Base-by-base conservation (phyloP, 2,888 invertebrate species). In the Xylota sylvarum region DNA sequence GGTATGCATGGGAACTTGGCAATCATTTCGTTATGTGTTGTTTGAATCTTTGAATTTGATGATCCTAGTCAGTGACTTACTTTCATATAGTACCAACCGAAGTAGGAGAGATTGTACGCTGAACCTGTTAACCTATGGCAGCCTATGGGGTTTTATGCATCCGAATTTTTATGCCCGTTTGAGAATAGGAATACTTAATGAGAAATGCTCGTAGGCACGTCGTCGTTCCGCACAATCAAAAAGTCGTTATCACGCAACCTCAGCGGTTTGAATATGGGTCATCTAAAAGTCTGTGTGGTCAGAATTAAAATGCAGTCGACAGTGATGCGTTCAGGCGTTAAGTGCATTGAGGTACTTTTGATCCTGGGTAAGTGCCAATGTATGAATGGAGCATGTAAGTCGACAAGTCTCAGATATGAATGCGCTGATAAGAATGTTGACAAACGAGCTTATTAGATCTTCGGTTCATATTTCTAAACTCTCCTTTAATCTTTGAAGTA, bases 181-280 rank as follows among this genome's bases (percentile, higher is more conserved):
- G 4, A 1, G 40, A n/a, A 4, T 9, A n/a, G n/a, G 40, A n/a
- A n/a, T 43, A 43, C 40, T n/a, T 43, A 37, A 37, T 37, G 37
- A 43, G n/a, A 43, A 43, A n/a, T 43, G n/a, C n/a, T 43, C n/a
- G n/a, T 43, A n/a, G n/a, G 40, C 27, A 30, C 10, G 12, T 30
- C 10, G 12, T 30, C 55, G n/a, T 43, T 43, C 40, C 40, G 40
- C 14, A 9, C n/a, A 43, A 43, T 43, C 40, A 43, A 43, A 43
- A 43, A n/a, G 40, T 43, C 40, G 14, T 43, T 43, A 43, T 43
- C 40, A 43, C n/a, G 40, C 40, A n/a, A 43, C 14, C 40, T 43
- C 4, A 14, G n/a, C 40, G 14, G n/a, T 4, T n/a, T 43, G 40
- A 4, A 43, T n/a, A 4, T 4, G 40, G 40, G 40, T 43, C 40